phyloP scores from a whole-genome alignment of 2,113 vertebrate species.

The Oceanodroma tethys region DNA sequence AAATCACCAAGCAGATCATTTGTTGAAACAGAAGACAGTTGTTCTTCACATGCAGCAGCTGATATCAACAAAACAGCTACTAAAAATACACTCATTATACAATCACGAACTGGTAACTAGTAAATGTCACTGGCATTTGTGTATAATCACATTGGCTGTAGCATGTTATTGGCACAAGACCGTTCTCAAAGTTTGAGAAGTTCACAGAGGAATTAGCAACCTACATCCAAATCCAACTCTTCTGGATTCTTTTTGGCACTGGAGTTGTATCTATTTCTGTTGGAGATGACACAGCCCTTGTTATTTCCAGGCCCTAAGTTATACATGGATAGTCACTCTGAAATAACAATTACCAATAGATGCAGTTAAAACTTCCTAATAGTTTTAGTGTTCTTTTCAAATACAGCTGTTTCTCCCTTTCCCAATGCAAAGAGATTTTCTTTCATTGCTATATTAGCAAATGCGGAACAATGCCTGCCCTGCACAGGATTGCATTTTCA shows the following conservation, averaged over 20 bases:
- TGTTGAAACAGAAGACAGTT: constrained; percentile 23
- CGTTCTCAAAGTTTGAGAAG: not conserved
- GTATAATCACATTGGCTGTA: not conserved
- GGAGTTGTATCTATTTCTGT: not conserved
- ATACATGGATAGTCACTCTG: not conserved
- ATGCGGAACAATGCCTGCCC: not conserved
- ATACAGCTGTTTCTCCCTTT: not conserved
- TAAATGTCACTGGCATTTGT: not conserved
- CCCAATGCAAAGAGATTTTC: not conserved
- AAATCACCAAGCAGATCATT: constrained; percentile 24
- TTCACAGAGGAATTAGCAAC: not conserved
- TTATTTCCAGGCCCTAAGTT: not conserved
- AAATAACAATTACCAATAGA: not conserved
- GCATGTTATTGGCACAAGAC: not conserved
- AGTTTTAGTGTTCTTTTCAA: not conserved
- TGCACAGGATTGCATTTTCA: not conserved
- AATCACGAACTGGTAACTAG: not conserved
- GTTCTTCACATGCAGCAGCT: constrained; percentile 11
- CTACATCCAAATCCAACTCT: not conserved
- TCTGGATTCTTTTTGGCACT: not conserved
- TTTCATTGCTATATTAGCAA: not conserved
- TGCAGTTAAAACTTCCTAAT: not conserved
- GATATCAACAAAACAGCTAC: not conserved
- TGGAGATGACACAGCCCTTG: not conserved
- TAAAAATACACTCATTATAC: not conserved